Conservation (phyloP, 2,113 vertebrate species). For the Piaya cayana region DNA sequence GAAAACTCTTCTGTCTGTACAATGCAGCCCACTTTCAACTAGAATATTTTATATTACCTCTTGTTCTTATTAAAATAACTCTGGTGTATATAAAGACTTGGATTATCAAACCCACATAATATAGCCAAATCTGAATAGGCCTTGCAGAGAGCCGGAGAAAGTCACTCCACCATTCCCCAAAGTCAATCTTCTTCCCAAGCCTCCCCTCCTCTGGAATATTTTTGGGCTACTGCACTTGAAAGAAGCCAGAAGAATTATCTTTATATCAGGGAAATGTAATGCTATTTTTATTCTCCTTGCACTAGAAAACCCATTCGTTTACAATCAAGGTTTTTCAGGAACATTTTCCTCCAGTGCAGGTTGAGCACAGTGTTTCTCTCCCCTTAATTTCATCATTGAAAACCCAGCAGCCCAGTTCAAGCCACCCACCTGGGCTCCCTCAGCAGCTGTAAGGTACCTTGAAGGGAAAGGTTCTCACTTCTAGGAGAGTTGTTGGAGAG, state of each 20-base stretch:
- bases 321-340: neutral
- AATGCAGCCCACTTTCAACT: neutral
- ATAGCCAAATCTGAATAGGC: neutral
- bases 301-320: neutral
- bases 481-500: neutral
- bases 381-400: neutral
- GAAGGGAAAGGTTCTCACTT: neutral
- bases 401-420: neutral
- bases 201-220: neutral
- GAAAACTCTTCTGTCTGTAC: neutral
- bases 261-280: neutral
- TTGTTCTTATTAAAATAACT: neutral
- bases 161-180: neutral
- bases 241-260: conserved; percentile 15
- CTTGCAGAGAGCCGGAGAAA: neutral
- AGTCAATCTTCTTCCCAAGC: neutral
- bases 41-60: neutral
- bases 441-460: neutral
- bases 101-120: neutral
- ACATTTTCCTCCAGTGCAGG: fast-evolving
- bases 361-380: neutral
- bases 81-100: neutral
- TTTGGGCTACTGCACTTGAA: neutral
- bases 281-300: conserved; percentile 8
- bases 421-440: neutral